phyloP scores from a whole-genome alignment of 2,113 vertebrate genomes.

The Lamprologus tigripictilis region DNA sequence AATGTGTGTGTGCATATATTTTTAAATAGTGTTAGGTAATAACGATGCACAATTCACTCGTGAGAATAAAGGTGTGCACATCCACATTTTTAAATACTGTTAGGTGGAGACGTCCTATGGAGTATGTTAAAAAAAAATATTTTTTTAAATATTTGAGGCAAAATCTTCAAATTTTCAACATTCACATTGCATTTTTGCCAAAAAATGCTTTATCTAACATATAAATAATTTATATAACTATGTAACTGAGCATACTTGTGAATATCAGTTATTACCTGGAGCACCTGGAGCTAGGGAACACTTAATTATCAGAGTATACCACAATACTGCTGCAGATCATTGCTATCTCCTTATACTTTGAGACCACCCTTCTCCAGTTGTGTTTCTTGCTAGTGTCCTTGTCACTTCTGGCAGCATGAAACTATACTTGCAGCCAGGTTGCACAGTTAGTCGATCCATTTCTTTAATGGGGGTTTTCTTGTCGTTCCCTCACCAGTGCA shows the following conservation, averaged over 20 bases:
- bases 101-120: neutral
- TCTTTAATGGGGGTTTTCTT: neutral
- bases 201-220: neutral
- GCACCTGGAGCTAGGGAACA: neutral
- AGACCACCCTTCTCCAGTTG: neutral
- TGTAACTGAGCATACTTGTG: neutral
- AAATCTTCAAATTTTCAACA: neutral
- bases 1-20: neutral
- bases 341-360: neutral
- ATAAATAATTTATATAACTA: neutral
- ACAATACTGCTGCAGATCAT: neutral
- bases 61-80: neutral
- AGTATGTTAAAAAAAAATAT: rapidly evolving
- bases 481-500: neutral
- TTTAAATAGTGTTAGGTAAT: neutral
- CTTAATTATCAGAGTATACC: neutral
- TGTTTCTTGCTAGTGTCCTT: neutral
- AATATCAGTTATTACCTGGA: neutral
- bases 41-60: neutral
- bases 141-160: neutral
- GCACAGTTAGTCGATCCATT: neutral
- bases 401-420: neutral
- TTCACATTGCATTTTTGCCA: neutral
- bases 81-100: neutral
- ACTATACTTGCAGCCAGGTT: neutral